A percentile compares a stretch with the other conserved stretches of the same genome.
Evolutionary conservation across 2,888 invertebrate species (phyloP).

Genomic region (Leptothorax acervorum): DNA sequence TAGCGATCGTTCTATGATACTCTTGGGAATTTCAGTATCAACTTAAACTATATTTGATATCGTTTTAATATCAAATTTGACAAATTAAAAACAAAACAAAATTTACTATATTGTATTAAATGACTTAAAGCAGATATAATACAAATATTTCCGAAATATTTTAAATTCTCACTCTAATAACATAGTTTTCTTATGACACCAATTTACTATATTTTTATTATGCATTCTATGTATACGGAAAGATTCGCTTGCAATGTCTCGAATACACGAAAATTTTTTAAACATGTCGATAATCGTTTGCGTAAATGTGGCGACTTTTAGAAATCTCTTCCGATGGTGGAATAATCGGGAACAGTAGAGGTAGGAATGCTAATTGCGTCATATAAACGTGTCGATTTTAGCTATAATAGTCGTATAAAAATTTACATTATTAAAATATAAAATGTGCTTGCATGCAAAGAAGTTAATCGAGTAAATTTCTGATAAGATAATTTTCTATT

Average conservation of each 20-base stretch:
- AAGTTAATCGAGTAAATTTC: conserved; percentile 5
- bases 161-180: background rate
- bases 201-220: background rate
- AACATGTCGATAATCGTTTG: background rate
- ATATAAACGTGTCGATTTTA: background rate
- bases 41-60: background rate
- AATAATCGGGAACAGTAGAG: conserved; percentile 8
- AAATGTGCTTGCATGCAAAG: background rate
- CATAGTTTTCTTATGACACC: background rate
- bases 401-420: conserved; percentile 10
- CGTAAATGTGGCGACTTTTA: background rate
- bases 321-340: background rate
- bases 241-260: background rate
- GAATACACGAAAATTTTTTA: background rate
- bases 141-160: background rate
- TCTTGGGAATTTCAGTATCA: conserved; percentile 12
- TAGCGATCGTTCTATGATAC: background rate
- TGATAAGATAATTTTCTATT: conserved; percentile 14
- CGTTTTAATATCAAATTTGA: conserved; percentile 5
- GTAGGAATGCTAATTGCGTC: background rate
- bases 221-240: background rate
- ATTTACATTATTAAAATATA: conserved; percentile 9
- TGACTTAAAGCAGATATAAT: background rate
- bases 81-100: background rate
- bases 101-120: background rate